Percentiles rank a stretch among this genome's conserved stretches.
Conservation (phyloP, 2,797 vertebrate genomes). For the Clarias pachynema region DNA sequence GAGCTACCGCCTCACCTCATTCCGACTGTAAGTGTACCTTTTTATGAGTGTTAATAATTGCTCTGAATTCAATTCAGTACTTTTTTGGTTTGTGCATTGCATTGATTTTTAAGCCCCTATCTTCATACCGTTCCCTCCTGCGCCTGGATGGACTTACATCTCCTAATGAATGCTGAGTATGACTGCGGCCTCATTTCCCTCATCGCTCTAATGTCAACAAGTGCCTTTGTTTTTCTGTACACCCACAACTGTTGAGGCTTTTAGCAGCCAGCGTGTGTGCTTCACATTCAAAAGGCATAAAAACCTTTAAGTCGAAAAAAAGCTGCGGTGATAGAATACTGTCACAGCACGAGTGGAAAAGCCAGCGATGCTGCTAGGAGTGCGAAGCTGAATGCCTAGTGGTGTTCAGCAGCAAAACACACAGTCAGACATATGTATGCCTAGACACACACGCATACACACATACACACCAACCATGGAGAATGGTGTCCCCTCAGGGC, state of each 20-base stretch:
- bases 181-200: constrained; percentile 51
- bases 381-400: constrained; percentile 56
- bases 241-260: constrained; percentile 68
- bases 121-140: constrained; percentile 31
- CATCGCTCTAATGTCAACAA: constrained; percentile 72
- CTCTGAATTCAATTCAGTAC: constrained; percentile 27
- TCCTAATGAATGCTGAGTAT: constrained; percentile 26
- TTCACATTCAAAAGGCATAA: constrained; percentile 68
- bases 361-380: constrained; percentile 63
- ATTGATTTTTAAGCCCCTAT: constrained; percentile 39
- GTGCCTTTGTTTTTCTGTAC: constrained; percentile 66
- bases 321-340: constrained; percentile 65
- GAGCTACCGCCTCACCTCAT: constrained; percentile 19
- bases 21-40: constrained; percentile 20
- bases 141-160: constrained; percentile 33
- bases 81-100: constrained; percentile 31
- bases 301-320: constrained; percentile 60
- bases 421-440: constrained; percentile 55
- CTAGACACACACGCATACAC: constrained; percentile 10
- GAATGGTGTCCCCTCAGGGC: constrained; percentile 65
- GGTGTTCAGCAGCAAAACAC: constrained; percentile 53
- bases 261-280: constrained; percentile 69
- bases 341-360: constrained; percentile 71
- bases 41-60: constrained; percentile 33
- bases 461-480: constrained; percentile 28